Evolutionary conservation across 2,797 vertebrate genomes (phyloP), one percentile per base, ranked within the genome.

Genomic region (Gobionotothen gibberifrons): DNA sequence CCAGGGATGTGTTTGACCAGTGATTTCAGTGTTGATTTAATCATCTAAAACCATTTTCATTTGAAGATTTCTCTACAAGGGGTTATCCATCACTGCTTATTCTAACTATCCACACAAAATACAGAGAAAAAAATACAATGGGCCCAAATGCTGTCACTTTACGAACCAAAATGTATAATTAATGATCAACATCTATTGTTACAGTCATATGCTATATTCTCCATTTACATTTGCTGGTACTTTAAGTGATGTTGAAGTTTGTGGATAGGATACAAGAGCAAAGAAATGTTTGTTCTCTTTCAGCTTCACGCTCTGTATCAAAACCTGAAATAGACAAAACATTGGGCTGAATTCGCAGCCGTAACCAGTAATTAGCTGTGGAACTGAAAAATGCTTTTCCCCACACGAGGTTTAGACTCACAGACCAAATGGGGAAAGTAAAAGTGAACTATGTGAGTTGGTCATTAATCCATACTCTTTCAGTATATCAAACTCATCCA

Each of bases 351-450:
- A 88, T 85, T 74, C 81, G 71, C 57, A 79, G 69, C 59, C 66
- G 66, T 73, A 92, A 91, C 90, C 72, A 85, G 83, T 82, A 91
- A 92, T 93, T 90, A 91, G 78, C 76, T 77, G 87, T 69, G 75
- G 82, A 82, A 88, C 70, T 70, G 56, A 87, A 69, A 90, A 90
- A 90, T 87, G 85, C 78, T 72, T 85, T 90, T 87, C 84, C 49
- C 74, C 83, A 81, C 81, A 78, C 70, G 80, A 77, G 67, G 70
- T 83, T 88, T 81, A 53, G 58, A 87, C 71, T 85, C 29, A 7
- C 53, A 81, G 61, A 73, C 76, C 58, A 76, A 85, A 79, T 77
- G 62, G 19, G 80, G 72, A 39, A 69, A 60, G 32, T 69, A 40
- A 9, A 63, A 64, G 58, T 62, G 61, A 79, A 79, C 40, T 68